Conservation (phyloP, 2,888 invertebrate species). For the Apodemia mormo region DNA sequence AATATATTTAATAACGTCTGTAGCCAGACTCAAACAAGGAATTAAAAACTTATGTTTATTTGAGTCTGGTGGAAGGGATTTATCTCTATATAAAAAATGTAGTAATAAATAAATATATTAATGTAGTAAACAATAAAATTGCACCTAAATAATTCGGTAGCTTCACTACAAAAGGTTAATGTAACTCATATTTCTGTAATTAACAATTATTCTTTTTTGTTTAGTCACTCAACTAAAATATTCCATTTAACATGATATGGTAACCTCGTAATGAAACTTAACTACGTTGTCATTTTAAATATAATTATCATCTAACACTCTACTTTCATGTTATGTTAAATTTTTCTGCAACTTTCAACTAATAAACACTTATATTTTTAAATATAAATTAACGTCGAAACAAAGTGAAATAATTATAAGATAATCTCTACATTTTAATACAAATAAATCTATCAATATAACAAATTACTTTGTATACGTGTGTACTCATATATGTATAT, state of each 20-base stretch:
- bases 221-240: not conserved
- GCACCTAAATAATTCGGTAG: constrained; percentile 9
- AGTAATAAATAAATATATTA: not conserved
- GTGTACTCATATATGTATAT: constrained; percentile 39
- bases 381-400: constrained; percentile 30
- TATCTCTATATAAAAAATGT: constrained; percentile 1
- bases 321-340: constrained; percentile 25
- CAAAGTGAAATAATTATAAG: constrained; percentile 30
- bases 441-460: constrained; percentile 42
- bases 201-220: no score
- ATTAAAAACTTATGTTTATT: not conserved
- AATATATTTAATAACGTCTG: constrained; percentile 32
- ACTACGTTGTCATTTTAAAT: constrained; percentile 38
- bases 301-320: constrained; percentile 33
- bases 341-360: not conserved
- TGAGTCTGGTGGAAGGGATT: constrained; percentile 2
- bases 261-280: constrained; percentile 32
- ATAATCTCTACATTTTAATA: constrained; percentile 38
- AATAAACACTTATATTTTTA: constrained; percentile 22
- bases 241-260: constrained; percentile 20
- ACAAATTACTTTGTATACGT: constrained; percentile 45
- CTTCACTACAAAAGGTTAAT: constrained; percentile 1
- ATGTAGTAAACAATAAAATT: not conserved
- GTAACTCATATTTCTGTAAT: not conserved
- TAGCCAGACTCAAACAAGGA: constrained; percentile 26